Base-by-base conservation (phyloP, 2,113 vertebrate genomes). In the Hippocampus mohnikei region DNA sequence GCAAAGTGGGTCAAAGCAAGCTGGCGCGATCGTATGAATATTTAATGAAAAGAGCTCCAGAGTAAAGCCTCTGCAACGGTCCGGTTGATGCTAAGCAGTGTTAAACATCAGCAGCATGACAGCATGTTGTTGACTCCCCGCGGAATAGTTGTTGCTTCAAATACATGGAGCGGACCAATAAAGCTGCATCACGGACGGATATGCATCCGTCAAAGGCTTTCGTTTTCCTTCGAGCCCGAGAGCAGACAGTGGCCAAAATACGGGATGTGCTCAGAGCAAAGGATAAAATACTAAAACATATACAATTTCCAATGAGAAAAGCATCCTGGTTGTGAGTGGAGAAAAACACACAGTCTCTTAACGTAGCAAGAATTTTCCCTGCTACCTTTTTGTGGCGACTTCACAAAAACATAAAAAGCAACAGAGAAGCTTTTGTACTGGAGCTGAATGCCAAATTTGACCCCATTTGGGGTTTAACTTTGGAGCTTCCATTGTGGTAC, bases 1-100 rank as follows among this genome's bases (percentile, higher is more conserved):
- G 75, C 66, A 85, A 88, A 88, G 77, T 86, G 86, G 86, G 85
- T 88, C 89, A 86, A 82, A 86, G 84, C 75, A 86, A 37, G 85
- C 76, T 76, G 85, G 75, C 82, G 68, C 66, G 77, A 85, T 78
- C 5, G 11, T 69, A 85, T 88, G 79, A 88, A 88, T 88, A 87
- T 90, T 89, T 88, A 58, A 89, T 84, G 71, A 63, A 68, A 81
- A 84, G 69, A 15, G 81, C 79, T 84, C 74, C 74, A 58, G 76
- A 80, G 71, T 52, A 62, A 85, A 85, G 76, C 61, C 73, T 73
- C 58, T 60, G 65, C 66, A 81, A 88, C 75, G 75, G 72, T 73
- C 77, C 70, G 25, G 40, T 73, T 76, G 62, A 81, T 77, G 71
- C 69, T 82, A 73, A 73, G 69, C 75, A 55, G 48, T 79, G 80